Percentiles rank a stretch among this genome's conserved stretches.
phyloP scores from a whole-genome alignment of 2,888 invertebrate genomes.

The Gandaritis pyraliata region DNA sequence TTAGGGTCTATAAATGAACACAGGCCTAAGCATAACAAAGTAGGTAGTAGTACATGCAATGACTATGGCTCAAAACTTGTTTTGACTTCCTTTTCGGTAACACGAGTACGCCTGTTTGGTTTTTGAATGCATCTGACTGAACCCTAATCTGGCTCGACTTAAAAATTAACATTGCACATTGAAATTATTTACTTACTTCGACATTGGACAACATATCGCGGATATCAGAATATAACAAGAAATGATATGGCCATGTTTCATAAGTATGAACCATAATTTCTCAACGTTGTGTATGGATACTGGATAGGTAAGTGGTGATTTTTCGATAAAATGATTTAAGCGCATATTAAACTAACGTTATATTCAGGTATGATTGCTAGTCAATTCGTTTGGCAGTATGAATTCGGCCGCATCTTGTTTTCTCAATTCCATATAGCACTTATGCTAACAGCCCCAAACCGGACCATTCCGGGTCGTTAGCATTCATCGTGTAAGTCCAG shows the following conservation, averaged over 20 bases:
- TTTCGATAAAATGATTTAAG: background rate
- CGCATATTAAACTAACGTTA: too few species aligned
- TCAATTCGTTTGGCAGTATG: too few species aligned
- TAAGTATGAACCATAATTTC: background rate
- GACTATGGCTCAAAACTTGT: background rate
- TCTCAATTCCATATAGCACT: slow-evolving; percentile 13
- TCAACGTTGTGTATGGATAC: background rate
- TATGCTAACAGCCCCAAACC: slow-evolving; percentile 39
- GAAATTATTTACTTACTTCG: slow-evolving; percentile 22
- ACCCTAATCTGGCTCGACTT: slow-evolving; percentile 12
- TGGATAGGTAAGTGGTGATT: background rate
- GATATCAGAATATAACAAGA: slow-evolving; percentile 2
- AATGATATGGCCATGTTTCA: background rate
- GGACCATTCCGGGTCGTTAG: slow-evolving; percentile 52
- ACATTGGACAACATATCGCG: slow-evolving; percentile 10
- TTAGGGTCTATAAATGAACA: too few species aligned
- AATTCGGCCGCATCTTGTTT: slow-evolving; percentile 9
- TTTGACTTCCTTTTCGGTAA: slow-evolving; percentile 3
- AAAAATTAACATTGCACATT: slow-evolving; percentile 20
- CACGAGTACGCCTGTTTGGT: slow-evolving; percentile 1
- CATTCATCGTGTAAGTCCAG: slow-evolving; percentile 55
- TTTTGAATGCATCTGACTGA: slow-evolving; percentile 9
- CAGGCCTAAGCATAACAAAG: too few species aligned
- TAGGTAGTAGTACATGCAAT: background rate
- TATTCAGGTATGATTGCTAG: too few species aligned